Evolutionary conservation across 2,888 invertebrate species (phyloP).

Genomic region (Diloba caeruleocephala): DNA sequence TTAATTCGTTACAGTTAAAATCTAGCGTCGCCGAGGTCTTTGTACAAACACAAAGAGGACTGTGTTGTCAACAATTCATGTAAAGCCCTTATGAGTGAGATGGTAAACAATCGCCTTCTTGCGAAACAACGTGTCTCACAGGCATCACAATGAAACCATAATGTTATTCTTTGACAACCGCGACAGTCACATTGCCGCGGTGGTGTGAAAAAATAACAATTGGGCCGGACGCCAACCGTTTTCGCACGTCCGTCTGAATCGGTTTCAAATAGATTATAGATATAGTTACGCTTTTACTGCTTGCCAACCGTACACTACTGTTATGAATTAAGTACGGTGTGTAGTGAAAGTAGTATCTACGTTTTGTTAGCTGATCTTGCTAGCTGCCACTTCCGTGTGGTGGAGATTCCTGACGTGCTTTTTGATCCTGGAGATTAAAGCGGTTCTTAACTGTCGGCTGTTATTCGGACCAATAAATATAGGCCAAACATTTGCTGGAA

Average conservation of each 20-base stretch:
- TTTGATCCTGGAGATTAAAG: neutral
- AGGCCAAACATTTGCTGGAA: no score
- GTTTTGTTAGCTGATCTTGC: neutral
- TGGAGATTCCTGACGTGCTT: neutral
- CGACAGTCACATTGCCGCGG: conserved; percentile 51
- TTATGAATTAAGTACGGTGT: conserved; percentile 19
- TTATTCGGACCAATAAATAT: neutral
- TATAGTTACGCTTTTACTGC: conserved; percentile 65
- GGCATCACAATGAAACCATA: conserved; percentile 50
- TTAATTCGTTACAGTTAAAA: conserved; percentile 2
- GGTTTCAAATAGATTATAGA: conserved; percentile 67
- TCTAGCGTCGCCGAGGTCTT: conserved; percentile 4
- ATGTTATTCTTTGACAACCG: conserved; percentile 57
- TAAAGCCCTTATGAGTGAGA: conserved; percentile 26
- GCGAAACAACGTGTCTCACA: conserved; percentile 43
- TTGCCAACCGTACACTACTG: conserved; percentile 28
- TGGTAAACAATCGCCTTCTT: conserved; percentile 38
- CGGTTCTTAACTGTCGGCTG: neutral
- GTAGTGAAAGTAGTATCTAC: conserved; percentile 21
- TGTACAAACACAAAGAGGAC: conserved; percentile 8
- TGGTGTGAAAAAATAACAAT: conserved; percentile 66
- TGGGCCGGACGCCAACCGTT: conserved; percentile 65
- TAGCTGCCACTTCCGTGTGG: neutral
- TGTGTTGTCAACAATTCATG: conserved; percentile 7
- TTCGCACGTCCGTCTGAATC: conserved; percentile 65